Evolutionary conservation across 2,888 invertebrate species (phyloP), one percentile per base, ranked within the genome.

Genomic region (Teleogryllus oceanicus): DNA sequence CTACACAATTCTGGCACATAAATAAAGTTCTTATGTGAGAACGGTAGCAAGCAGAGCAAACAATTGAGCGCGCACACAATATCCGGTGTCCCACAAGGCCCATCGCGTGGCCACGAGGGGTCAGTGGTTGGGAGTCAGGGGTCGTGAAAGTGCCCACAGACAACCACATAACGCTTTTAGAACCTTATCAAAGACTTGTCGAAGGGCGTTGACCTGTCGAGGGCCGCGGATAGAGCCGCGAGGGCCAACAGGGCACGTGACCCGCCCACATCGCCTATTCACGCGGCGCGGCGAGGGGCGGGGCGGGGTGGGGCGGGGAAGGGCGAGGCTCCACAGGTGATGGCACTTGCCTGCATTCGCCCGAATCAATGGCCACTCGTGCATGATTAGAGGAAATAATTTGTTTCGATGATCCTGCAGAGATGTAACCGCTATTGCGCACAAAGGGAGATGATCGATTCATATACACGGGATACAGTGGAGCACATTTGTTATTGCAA

Each of bases 121-220:
- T 37, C 37, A 37, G 37, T 1, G 62, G 62, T 8, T 13, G 1
- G 16, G 62, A 62, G 62, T n/a, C 8, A 13, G 16, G 62, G 62
- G 16, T 62, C 62, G 62, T 12, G 62, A 13, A 62, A 62, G 62
- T 62, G 62, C 62, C 62, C 16, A 62, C 62, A 62, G 62, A 18
- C 16, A 62, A 62, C 62, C 13, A 62, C 62, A 62, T 62, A 62
- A 62, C 62, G n/a, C 62, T 62, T 18, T 62, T 12, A 62, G 62
- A 62, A n/a, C 62, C 62, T 62, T 62, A 62, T 62, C 62, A 62
- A 62, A 62, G 62, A 62, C 62, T 62, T 62, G 62, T 62, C 62
- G 16, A 62, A 62, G 13, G 62, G n/a, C 62, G 62, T 62, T 62
- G 62, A 62, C 62, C 62, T 1, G 4, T 13, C 16, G 16, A n/a